These are phyloP conservation scores for Poecilia picta DNA, from an alignment of 2,797 vertebrate genomes.

Conservation along the genomic window DNA sequence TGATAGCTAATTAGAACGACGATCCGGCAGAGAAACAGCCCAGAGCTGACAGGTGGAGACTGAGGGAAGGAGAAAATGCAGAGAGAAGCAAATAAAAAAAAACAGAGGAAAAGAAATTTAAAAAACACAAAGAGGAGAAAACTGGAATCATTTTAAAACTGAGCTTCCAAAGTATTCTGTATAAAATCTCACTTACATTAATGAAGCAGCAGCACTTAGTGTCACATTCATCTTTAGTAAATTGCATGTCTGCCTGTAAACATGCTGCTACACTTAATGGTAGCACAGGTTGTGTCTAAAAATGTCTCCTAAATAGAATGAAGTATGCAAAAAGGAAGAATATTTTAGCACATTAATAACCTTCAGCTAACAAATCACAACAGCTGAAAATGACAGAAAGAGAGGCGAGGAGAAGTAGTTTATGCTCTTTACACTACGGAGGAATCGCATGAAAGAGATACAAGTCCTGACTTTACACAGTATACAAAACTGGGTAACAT, in stretches of 20 bases:
- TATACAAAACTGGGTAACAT: not conserved
- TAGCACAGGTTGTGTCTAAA: not conserved
- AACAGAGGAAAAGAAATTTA: not conserved
- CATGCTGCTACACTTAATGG: not conserved
- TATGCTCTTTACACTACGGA: not conserved
- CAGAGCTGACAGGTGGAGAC: conserved; percentile 41
- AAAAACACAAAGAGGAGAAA: not conserved
- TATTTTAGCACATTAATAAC: not conserved
- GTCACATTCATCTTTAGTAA: not conserved
- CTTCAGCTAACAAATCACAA: not conserved
- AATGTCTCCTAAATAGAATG: not conserved
- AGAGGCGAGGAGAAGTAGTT: not conserved
- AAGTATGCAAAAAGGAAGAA: not conserved
- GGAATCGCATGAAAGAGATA: not conserved
- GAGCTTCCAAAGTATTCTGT: not conserved
- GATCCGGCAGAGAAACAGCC: conserved; percentile 43
- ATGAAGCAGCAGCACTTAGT: conserved; percentile 2
- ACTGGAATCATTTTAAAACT: not conserved
- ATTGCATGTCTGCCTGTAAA: conserved; percentile 1
- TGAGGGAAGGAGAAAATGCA: conserved; percentile 14
- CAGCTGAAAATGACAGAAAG: not conserved
- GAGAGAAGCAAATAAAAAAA: conserved; percentile 26
- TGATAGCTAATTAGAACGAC: conserved; percentile 65
- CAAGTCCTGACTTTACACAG: not conserved
- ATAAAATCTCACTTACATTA: not conserved